A percentile compares a stretch with the other conserved stretches of the same genome.
Conservation (phyloP, 2,888 invertebrate species). For the Drosophila putrida region DNA sequence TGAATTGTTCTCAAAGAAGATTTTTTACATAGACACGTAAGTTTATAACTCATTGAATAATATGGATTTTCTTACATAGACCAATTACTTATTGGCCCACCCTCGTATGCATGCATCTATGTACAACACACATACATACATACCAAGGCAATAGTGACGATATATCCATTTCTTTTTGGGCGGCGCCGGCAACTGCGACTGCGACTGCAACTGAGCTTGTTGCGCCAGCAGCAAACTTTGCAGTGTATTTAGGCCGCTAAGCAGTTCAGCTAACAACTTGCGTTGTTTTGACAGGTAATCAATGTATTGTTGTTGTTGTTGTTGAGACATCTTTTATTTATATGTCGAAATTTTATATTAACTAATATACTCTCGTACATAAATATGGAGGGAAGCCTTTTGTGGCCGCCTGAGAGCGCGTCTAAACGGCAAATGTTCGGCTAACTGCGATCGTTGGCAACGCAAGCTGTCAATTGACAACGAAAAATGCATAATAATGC, state of each 20-base stretch:
- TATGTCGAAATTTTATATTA: neutral
- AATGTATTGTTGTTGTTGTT: slow-evolving; percentile 4
- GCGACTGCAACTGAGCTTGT: slow-evolving; percentile 21
- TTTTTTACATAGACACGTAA: too few relatives aligned
- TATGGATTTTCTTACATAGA: too few relatives aligned
- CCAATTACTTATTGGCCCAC: too few relatives aligned
- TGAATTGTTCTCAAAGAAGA: too few relatives aligned
- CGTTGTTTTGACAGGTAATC: slow-evolving; percentile 31
- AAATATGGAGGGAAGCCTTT: neutral
- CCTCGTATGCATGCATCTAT: neutral
- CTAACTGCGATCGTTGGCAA: slow-evolving; percentile 19
- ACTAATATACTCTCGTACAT: too few relatives aligned
- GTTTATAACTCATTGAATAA: too few relatives aligned
- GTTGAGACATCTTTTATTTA: slow-evolving; percentile 23
- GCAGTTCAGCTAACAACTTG: slow-evolving; percentile 27
- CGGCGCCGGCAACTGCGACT: slow-evolving; percentile 19
- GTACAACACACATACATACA: slow-evolving; percentile 1
- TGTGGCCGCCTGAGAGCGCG: slow-evolving; percentile 32
- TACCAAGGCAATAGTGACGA: slow-evolving; percentile 46
- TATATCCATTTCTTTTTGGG: slow-evolving; percentile 56
- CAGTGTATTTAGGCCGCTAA: slow-evolving; percentile 28
- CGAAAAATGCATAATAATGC: slow-evolving; percentile 41
- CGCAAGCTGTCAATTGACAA: slow-evolving; percentile 9
- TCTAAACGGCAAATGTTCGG: slow-evolving; percentile 39
- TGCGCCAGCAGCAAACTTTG: slow-evolving; percentile 33